A percentile compares a stretch with the other conserved stretches of the same genome.
Evolutionary conservation across 2,797 vertebrate species (phyloP).

Genomic region (Pelobates cultripes): DNA sequence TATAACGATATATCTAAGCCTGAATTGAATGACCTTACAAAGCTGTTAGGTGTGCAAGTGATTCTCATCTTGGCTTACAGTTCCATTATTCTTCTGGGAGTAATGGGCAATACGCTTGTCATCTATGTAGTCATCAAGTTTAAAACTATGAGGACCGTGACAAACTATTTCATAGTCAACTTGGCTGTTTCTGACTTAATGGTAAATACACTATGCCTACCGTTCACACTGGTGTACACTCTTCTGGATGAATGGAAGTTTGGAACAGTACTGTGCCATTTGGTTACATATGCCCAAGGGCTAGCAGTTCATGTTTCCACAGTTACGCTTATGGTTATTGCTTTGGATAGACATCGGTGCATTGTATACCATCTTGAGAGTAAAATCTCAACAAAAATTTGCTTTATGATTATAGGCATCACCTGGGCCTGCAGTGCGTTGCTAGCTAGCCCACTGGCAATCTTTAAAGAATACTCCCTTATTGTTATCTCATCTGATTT

Average conservation of each 20-base stretch:
- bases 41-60: conserved; percentile 84
- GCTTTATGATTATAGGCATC: conserved; percentile 82
- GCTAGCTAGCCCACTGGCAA: conserved; percentile 90
- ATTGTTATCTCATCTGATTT: conserved; percentile 80
- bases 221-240: conserved; percentile 90
- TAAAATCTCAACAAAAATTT: conserved; percentile 89
- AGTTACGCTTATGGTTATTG: conserved; percentile 90
- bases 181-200: conserved; percentile 91
- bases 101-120: conserved; percentile 89
- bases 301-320: conserved; percentile 93
- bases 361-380: conserved; percentile 91
- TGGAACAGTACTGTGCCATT: conserved; percentile 85
- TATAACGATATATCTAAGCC: conserved; percentile 67
- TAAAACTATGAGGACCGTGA: conserved; percentile 88
- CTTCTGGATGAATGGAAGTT: conserved; percentile 90
- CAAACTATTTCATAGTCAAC: conserved; percentile 95
- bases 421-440: conserved; percentile 88
- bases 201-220: conserved; percentile 90
- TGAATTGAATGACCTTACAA: conserved; percentile 84
- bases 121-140: conserved; percentile 92
- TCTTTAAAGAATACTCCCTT: conserved; percentile 89
- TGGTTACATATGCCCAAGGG: conserved; percentile 90
- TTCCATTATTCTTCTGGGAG: conserved; percentile 89
- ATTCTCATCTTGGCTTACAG: conserved; percentile 92
- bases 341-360: conserved; percentile 90